phyloP scores from a whole-genome alignment of 2,113 vertebrate genomes.

The human region GRCh38 chr2:10103001-10103500 shows the following conservation, averaged over 20 bases:
- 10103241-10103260: too few relatives aligned
- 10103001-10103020: not conserved
- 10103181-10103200: not conserved
- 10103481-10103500: not conserved
- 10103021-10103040: too few relatives aligned
- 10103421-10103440: not conserved
- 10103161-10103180: not conserved
- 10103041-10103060: not conserved
- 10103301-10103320: not conserved
- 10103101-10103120: too few relatives aligned
- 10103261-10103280: not conserved
- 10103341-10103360: too few relatives aligned
- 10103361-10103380: not conserved
- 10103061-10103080: not conserved
- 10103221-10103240: not conserved
- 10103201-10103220: not conserved
- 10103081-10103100: too few relatives aligned
- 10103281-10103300: not conserved
- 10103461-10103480: not conserved
- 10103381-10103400: not conserved
- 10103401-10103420: not conserved
- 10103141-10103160: not conserved
- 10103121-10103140: too few relatives aligned
- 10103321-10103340: not conserved
- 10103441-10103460: fast-evolving